Base-by-base conservation (phyloP, 2,888 invertebrate species). In the Oligia latruncula region DNA sequence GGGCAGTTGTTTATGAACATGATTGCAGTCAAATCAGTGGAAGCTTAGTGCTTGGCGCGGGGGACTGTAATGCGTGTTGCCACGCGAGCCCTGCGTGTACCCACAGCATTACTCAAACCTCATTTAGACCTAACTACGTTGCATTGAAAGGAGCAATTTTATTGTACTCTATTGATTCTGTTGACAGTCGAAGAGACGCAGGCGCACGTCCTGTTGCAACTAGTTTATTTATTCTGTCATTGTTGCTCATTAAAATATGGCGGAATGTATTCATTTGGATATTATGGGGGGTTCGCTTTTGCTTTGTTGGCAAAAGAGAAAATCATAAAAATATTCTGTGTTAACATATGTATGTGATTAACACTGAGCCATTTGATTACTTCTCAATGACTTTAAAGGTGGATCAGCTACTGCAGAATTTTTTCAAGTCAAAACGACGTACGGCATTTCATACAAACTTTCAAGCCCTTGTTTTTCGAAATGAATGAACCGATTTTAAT, bases 81-180 rank as follows among this genome's bases (percentile, higher is more conserved):
- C 95, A 96, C 96, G 96, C 95, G 90, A 95, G 88, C 90, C 93
- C 91, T 95, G 95, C 96, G 96, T 96, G 96, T 94, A 92, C 89
- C 83, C 90, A 87, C 89, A 89, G 93, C 96, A 96, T 97, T 95
- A 97, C 95, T 97, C 96, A 96, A 95, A 93, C 94, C 96, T 97
- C 97, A 96, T 97, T 97, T 96, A 95, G 94, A 95, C 91, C 93
- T 95, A 95, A 95, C 96, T 94, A 94, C 93, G 93, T 91, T 91
- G 95, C 95, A 95, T 96, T 96, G 95, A 95, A 95, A 94, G 95
- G 93, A 94, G 93, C 93, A 92, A 95, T 96, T 96, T 96, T 96
- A 96, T 96, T 95, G 95, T 96, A 93, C 93, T 94, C 94, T 96
- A 96, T 96, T 96, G 96, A 96, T 95, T 96, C 95, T 93, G 92